phyloP scores from a whole-genome alignment of 2,888 invertebrate species.

The Seira sanloemensis region DNA sequence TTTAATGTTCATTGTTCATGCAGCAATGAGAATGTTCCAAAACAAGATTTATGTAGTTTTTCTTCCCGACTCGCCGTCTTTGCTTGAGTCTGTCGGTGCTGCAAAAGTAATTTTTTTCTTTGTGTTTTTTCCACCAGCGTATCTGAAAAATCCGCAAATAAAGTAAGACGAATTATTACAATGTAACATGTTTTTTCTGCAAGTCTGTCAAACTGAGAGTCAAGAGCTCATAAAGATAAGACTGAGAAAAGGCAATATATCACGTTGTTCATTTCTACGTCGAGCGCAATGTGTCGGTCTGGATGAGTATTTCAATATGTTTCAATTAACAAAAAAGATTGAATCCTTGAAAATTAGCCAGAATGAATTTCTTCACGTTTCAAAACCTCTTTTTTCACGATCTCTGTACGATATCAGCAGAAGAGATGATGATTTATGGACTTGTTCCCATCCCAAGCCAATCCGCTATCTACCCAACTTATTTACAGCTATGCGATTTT shows the following conservation, averaged over 20 bases:
- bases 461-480: background rate
- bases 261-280: background rate
- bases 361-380: slow-evolving; percentile 12
- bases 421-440: slow-evolving; percentile 14
- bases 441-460: slow-evolving; percentile 7
- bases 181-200: slow-evolving; percentile 13
- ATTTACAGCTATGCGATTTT: background rate
- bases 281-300: slow-evolving; percentile 5
- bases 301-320: slow-evolving; percentile 25
- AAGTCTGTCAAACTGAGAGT: slow-evolving; percentile 41
- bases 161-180: slow-evolving; percentile 26
- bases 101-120: background rate
- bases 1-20: too few species aligned
- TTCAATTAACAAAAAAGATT: slow-evolving; percentile 16
- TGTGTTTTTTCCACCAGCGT: slow-evolving; percentile 8
- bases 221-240: slow-evolving; percentile 29
- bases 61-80: slow-evolving; percentile 23
- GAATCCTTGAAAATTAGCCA: slow-evolving; percentile 34
- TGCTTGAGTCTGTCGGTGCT: background rate
- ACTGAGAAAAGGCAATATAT: slow-evolving; percentile 15
- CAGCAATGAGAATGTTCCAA: background rate
- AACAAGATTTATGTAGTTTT: slow-evolving; percentile 17
- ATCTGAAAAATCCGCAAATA: slow-evolving; percentile 35
- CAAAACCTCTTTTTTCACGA: slow-evolving; percentile 2
- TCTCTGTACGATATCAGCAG: background rate